Base-by-base conservation (phyloP, 2,113 vertebrate genomes). In the Pampusana beccarii region DNA sequence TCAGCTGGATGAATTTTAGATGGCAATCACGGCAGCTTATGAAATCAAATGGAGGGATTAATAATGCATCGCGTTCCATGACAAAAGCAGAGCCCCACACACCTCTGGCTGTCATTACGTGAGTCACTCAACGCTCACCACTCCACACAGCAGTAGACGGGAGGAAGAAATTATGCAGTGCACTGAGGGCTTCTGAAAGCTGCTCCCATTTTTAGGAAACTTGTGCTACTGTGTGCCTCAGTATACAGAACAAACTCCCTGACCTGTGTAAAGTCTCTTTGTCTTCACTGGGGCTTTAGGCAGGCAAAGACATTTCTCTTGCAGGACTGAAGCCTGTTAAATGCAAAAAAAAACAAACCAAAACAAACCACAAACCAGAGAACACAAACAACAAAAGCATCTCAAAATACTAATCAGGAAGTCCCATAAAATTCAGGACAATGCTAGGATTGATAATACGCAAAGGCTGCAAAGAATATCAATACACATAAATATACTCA, bases 1-100 rank as follows among this genome's bases (percentile, higher is more conserved):
- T 82, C 73, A 86, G 42, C 20, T 0, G 2, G 54, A 40, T 73
- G 42, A 61, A 53, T 89, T 85, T 87, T 57, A 65, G 44, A 87
- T 51, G 57, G 44, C 56, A 93, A 42, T 20, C 2, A 3, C 10
- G 53, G 82, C 65, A 92, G 65, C 81, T 82, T 75, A 86, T 34
- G 69, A 93, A 95, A 87, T 75, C 77, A 46, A 97, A 95, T 1
- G 6, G 65, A 78, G 33, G 51, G 64, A 94, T 95, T 94, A 95
- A 96, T 89, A 92, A 94, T 79, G 88, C 80, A 85, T 25, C 84
- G 70, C 80, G 31, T 95, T 67, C 86, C 86, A 83, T 65, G 92
- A 90, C 80, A 95, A 91, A 15, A 0, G 86, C 88, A 92, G 71
- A 77, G 46, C 42, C 23, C n/a, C 0, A 0, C 42, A 60, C 48